Evolutionary conservation across 2,113 vertebrate species (phyloP).

Genomic region (Camarhynchus parvulus): DNA sequence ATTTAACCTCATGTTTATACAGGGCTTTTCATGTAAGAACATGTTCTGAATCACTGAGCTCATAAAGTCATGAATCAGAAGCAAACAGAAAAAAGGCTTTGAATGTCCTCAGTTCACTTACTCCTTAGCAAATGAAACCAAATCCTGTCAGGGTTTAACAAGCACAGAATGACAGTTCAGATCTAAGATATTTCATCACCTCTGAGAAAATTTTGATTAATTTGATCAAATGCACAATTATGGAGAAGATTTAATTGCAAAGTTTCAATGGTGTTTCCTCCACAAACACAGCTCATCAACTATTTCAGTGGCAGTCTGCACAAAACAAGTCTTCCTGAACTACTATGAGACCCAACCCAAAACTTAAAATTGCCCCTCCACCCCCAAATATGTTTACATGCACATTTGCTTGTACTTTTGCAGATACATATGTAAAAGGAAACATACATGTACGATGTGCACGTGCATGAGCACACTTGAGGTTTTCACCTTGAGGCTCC

Average conservation of each 20-base stretch:
- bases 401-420: neutral
- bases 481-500: neutral
- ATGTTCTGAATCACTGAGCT: neutral
- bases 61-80: neutral
- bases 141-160: neutral
- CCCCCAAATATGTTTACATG: neutral
- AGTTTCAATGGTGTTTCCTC: neutral
- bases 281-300: neutral
- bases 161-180: neutral
- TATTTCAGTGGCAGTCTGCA: neutral
- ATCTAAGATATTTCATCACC: neutral
- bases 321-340: neutral
- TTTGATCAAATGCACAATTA: neutral
- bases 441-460: fast-evolving
- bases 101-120: neutral
- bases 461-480: fast-evolving
- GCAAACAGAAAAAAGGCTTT: neutral
- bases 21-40: neutral
- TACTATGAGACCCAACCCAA: neutral
- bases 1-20: neutral
- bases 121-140: neutral
- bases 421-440: neutral
- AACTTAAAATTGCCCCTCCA: neutral
- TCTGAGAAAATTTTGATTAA: neutral
- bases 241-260: neutral